Conservation (phyloP, 37 sponge, comb jelly and placozoan species). For the Aplysina aerophoba region DNA sequence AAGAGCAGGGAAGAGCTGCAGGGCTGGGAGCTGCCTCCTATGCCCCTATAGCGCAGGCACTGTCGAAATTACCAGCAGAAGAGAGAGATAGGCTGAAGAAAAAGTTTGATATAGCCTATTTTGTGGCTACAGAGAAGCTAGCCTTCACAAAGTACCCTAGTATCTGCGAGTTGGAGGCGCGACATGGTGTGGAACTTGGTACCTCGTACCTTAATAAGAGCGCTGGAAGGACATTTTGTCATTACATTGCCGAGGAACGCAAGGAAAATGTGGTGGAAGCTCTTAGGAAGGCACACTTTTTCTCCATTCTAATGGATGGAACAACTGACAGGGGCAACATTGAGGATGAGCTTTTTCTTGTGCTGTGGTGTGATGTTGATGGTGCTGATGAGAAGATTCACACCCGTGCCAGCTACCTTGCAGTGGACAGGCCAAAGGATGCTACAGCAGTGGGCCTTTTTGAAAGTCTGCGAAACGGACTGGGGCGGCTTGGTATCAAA, state of each 20-base stretch:
- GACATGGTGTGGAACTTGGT: slow-evolving; percentile 68
- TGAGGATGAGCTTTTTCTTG: slow-evolving; percentile 61
- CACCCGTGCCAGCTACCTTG: slow-evolving; percentile 32
- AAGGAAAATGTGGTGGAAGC: slow-evolving; percentile 20
- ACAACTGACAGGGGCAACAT: slow-evolving; percentile 48
- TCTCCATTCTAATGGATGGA: slow-evolving; percentile 59
- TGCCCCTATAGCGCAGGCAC: slow-evolving; percentile 58
- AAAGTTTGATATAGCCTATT: slow-evolving; percentile 73
- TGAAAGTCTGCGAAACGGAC: too few species aligned
- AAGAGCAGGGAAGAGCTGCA: not conserved
- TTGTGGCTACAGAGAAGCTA: slow-evolving; percentile 62
- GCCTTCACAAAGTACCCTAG: slow-evolving; percentile 52
- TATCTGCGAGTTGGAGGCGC: slow-evolving; percentile 54
- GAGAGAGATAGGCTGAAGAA: slow-evolving; percentile 40
- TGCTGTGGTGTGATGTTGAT: slow-evolving; percentile 44
- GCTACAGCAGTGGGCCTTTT: slow-evolving; percentile 43
- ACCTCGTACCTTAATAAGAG: slow-evolving; percentile 50
- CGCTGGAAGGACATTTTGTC: slow-evolving; percentile 48
- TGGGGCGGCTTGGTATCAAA: too few species aligned
- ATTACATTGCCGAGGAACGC: slow-evolving; percentile 55
- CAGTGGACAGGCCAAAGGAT: slow-evolving; percentile 34
- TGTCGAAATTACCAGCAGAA: slow-evolving; percentile 40
- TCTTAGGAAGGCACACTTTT: slow-evolving; percentile 46
- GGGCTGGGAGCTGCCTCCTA: too few species aligned
- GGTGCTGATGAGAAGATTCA: slow-evolving; percentile 52